Base-by-base conservation (phyloP, 64 coral and sea anemone genomes). In the Astreopora myriophthalma region DNA sequence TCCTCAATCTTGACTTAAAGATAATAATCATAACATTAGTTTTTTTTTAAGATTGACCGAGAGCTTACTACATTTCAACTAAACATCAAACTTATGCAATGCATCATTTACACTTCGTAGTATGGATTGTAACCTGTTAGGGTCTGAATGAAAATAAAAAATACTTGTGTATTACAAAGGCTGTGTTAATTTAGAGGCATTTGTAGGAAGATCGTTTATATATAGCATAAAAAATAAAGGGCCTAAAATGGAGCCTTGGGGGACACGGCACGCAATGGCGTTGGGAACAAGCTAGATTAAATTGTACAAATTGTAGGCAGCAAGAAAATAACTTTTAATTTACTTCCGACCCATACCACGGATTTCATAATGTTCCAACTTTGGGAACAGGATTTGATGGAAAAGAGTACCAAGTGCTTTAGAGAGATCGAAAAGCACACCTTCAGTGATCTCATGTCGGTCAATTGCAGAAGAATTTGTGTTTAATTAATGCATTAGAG, bases 341-440 rank as follows among this genome's bases (percentile, higher is more conserved):
- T 13, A 80, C 28, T 26, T 10, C 30, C 48, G 28, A 35, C 1
- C 44, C 44, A 22, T 26, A 55, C 46, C 76, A 34, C 39, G 44
- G 11, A 80, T 62, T 32, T 27, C 40, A 52, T 80, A 80, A 52
- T 55, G 39, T 62, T 49, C 25, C 55, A 80, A 33, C 34, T 80
- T 80, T 12, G 16, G 1, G 26, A 80, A 52, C 28, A 80, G 34
- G 13, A 52, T 80, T 80, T 80, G 23, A 36, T 80, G 76, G 55
- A 49, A 25, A 62, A 80, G 7, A 51, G 76, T 80, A 19, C 49
- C 76, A 80, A 77, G 49, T 19, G 76, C 46, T 61, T 80, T 52
- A 55, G 40, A 46, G 40, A 46, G 40, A 11, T 46, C 40, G 3
- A 46, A 46, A 11, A 46, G 10, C 40, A 46, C 40, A 46, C 40